Conservation (phyloP, 2,888 invertebrate genomes). For the Athalia circularis region DNA sequence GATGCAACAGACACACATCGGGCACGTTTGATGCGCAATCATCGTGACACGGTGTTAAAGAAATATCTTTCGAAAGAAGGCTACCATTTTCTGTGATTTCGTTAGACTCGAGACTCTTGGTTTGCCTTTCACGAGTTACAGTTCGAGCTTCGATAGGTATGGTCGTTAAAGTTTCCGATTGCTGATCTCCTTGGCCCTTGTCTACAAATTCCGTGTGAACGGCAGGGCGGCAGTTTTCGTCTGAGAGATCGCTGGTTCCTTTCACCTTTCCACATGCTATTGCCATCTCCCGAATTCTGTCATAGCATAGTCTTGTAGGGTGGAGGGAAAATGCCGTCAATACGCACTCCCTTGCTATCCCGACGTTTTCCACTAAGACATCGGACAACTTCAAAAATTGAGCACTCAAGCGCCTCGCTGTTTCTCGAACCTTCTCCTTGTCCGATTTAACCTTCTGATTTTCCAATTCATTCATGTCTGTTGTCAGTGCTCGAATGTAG, state of each 20-base stretch:
- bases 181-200: conserved; percentile 45
- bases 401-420: conserved; percentile 77
- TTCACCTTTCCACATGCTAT: conserved; percentile 75
- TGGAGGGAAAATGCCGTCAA: conserved; percentile 86
- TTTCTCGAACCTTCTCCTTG: conserved; percentile 75
- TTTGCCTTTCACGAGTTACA: too few species aligned
- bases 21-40: conserved; percentile 42
- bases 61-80: conserved; percentile 58
- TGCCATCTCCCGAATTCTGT: conserved; percentile 77
- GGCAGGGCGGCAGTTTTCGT: conserved; percentile 56
- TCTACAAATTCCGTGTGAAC: conserved; percentile 45
- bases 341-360: conserved; percentile 82
- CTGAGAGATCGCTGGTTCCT: conserved; percentile 64
- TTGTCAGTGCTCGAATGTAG: conserved; percentile 84
- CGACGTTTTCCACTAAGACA: conserved; percentile 77
- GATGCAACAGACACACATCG: conserved; percentile 58
- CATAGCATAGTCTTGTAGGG: conserved; percentile 80
- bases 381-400: conserved; percentile 81
- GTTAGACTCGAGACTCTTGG: too few species aligned
- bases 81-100: neutral
- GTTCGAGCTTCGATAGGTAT: neutral
- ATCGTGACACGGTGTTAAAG: conserved; percentile 59
- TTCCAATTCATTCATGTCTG: conserved; percentile 86
- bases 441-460: conserved; percentile 78
- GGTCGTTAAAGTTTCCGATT: neutral